Conservation (phyloP, 2,113 vertebrate genomes). For the Cynopterus brachyotis region DNA sequence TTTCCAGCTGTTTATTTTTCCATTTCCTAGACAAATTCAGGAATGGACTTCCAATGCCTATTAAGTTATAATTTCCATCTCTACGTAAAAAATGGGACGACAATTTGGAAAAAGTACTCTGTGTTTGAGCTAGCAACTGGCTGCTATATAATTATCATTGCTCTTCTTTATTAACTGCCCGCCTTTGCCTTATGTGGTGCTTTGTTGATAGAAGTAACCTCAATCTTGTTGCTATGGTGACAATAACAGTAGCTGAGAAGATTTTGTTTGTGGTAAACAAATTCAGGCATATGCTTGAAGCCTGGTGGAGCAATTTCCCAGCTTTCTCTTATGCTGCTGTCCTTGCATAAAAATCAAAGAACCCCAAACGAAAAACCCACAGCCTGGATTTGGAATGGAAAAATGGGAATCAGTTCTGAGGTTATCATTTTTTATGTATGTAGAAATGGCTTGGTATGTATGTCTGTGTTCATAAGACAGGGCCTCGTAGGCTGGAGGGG, state of each 20-base stretch:
- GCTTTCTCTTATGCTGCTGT: constrained; percentile 60
- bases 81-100: constrained; percentile 41
- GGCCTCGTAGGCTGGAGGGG: background rate
- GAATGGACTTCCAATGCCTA: background rate
- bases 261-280: constrained; percentile 87
- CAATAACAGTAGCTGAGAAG: constrained; percentile 82
- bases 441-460: background rate
- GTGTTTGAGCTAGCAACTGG: constrained; percentile 59
- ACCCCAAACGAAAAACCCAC: background rate
- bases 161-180: constrained; percentile 84
- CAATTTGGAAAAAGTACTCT: constrained; percentile 32
- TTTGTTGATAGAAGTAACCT: constrained; percentile 84
- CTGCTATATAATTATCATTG: constrained; percentile 80
- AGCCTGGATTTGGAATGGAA: constrained; percentile 76
- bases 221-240: constrained; percentile 84
- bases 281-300: constrained; percentile 71
- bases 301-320: constrained; percentile 65
- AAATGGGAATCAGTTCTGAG: constrained; percentile 37
- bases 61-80: constrained; percentile 54
- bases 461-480: background rate
- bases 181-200: constrained; percentile 82
- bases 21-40: background rate
- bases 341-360: constrained; percentile 35
- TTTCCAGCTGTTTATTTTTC: constrained; percentile 58
- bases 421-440: background rate